These are phyloP conservation scores for Eulemur mongoz DNA, from an alignment of 2,797 vertebrate genomes.

Conservation along the genomic window DNA sequence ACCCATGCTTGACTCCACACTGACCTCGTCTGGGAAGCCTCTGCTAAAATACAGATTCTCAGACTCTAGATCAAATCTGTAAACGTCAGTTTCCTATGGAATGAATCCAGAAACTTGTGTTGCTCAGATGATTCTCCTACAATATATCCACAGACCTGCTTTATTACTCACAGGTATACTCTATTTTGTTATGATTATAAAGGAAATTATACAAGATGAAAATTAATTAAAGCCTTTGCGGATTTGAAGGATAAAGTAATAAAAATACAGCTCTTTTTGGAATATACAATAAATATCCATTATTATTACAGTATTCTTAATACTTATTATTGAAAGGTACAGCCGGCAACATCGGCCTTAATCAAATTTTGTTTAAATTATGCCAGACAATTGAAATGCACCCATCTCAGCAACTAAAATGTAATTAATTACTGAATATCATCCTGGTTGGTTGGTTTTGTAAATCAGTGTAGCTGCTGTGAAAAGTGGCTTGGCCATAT, in stretches of 20 bases:
- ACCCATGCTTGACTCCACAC: background rate
- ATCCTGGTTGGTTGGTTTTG: background rate
- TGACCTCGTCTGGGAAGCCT: background rate
- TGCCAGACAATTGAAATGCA: background rate
- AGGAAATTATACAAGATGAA: slow-evolving; percentile 48
- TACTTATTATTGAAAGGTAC: slow-evolving; percentile 23
- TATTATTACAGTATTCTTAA: background rate
- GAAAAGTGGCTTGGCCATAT: background rate
- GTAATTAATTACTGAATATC: background rate
- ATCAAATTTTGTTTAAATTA: slow-evolving; percentile 15
- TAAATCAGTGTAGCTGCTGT: background rate
- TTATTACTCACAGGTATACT: background rate
- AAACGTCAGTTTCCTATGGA: background rate
- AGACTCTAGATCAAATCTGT: background rate
- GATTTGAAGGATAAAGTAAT: background rate
- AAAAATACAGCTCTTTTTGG: background rate
- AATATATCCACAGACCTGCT: background rate
- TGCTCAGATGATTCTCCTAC: background rate
- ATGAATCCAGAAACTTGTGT: background rate
- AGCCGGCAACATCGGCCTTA: background rate
- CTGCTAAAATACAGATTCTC: background rate
- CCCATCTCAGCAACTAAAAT: background rate
- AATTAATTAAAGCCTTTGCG: slow-evolving; percentile 9
- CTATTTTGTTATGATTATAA: background rate
- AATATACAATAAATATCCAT: slow-evolving; percentile 36